Base-by-base conservation (phyloP, 2,888 invertebrate genomes). In the Ditylenchus weischeri region DNA sequence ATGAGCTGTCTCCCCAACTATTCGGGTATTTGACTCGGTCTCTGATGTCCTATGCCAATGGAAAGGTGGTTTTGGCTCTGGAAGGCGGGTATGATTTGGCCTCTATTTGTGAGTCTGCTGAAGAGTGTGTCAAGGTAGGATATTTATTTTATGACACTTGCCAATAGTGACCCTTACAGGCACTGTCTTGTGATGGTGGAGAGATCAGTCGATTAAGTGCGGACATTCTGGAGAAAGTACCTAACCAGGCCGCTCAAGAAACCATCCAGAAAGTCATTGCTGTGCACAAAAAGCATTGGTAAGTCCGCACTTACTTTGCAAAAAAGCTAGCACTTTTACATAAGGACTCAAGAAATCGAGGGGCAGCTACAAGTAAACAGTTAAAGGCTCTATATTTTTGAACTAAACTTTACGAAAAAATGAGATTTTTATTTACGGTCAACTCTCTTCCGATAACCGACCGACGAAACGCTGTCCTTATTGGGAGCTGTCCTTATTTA, bases 71-170 rank as follows among this genome's bases (percentile, higher is more conserved):
- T 2, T 65, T 83, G 62, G 79, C 81, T 8, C 70, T 83, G 35
- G 83, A 83, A 68, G 83, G 83, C 21, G 86, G 98, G 64, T 98
- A 98, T 86, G 93, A 98, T 86, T 87, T 98, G 83, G 89, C 92
- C 50, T 90, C 94, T 50, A 92, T 98, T 84, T 94, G 94, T 87
- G 95, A 95, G 86, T 91, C 93, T 65, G 92, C 95, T 60, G 92
- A 94, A 86, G 93, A 92, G 85, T 95, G 95, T 86, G 92, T 95
- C 38, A 88, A 91, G 75, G 94, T 95, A 50, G 86, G 38, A 23
- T 21, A 11, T 19, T 29, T 36, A 36, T 49, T 54, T n/a, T n/a
- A 61, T 57, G 4, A 57, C 23, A n/a, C 23, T n/a, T 23, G n/a
- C 58, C 65, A 62, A 62, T 61, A 6, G 35, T 36, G 2, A 5